Conservation (phyloP, 2,113 vertebrate species). For the Panthera tigris region DNA sequence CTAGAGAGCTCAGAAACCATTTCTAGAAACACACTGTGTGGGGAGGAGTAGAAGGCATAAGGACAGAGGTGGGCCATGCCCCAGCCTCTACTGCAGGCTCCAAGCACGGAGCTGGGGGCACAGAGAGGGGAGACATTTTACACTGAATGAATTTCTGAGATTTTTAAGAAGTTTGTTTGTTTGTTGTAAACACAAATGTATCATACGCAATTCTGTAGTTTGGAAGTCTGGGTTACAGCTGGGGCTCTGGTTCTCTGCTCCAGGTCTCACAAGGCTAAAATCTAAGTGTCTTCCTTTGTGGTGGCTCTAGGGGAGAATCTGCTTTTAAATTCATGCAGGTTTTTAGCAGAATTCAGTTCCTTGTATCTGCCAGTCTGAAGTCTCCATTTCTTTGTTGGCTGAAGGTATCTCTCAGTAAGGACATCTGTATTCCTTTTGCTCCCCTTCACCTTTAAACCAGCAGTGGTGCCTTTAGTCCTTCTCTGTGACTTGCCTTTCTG, state of each 20-base stretch:
- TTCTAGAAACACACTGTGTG: not conserved
- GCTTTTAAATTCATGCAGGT: not conserved
- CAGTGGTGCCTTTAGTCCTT: not conserved
- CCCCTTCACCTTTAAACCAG: not conserved
- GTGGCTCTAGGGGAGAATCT: not conserved
- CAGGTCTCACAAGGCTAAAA: not conserved
- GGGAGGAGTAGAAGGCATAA: not conserved
- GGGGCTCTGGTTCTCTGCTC: not conserved
- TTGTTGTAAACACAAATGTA: not conserved
- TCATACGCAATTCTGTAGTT: not conserved
- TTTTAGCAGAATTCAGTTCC: not conserved
- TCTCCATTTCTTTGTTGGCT: not conserved
- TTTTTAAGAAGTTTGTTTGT: too few species aligned
- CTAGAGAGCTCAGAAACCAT: not conserved
- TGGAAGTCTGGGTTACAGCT: too few species aligned
- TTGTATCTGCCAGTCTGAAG: too few species aligned
- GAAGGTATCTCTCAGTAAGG: not conserved
- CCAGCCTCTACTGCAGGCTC: not conserved
- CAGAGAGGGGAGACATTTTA: not conserved
- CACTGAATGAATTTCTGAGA: not conserved
- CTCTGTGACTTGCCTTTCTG: not conserved
- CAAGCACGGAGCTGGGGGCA: not conserved
- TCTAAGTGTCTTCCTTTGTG: not conserved
- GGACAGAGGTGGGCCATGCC: not conserved
- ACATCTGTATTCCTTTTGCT: not conserved